Evolutionary conservation across 1,140 invertebrate species (phyloP).

Genomic region (Diachasma alloeum): DNA sequence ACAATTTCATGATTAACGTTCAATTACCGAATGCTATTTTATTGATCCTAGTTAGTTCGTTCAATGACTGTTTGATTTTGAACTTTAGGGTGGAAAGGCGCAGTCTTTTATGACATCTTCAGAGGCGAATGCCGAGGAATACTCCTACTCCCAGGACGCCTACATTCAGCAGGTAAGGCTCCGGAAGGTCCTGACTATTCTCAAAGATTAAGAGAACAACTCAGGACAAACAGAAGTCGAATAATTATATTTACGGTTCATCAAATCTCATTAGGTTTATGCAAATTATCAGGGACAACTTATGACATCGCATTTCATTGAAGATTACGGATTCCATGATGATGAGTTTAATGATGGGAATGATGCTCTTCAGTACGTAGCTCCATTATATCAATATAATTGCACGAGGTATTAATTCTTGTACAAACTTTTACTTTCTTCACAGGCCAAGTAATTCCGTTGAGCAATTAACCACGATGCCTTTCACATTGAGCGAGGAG

Average conservation of each 20-base stretch:
- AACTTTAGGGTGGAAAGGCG: slow-evolving; percentile 44
- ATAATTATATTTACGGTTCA: slow-evolving; percentile 9
- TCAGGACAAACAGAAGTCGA: background rate
- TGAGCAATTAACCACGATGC: slow-evolving; percentile 66
- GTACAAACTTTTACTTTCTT: slow-evolving; percentile 14
- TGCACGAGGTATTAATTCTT: background rate
- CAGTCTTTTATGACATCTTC: slow-evolving; percentile 57
- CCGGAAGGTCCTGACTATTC: slow-evolving; percentile 35
- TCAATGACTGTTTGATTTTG: slow-evolving; percentile 18
- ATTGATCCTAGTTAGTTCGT: too few relatives aligned
- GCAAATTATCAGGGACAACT: slow-evolving; percentile 70
- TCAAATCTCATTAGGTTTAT: slow-evolving; percentile 63
- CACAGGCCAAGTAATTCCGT: slow-evolving; percentile 59
- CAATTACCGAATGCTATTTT: too few relatives aligned
- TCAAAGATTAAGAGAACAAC: slow-evolving; percentile 25
- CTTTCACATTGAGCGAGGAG: slow-evolving; percentile 65
- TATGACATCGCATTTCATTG: slow-evolving; percentile 70
- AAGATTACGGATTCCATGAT: slow-evolving; percentile 73
- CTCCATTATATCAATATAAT: slow-evolving; percentile 17
- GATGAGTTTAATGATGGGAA: slow-evolving; percentile 74
- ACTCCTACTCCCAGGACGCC: slow-evolving; percentile 66
- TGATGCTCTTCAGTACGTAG: slow-evolving; percentile 65
- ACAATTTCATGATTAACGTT: too few relatives aligned
- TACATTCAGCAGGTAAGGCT: slow-evolving; percentile 67
- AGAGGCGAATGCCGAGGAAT: slow-evolving; percentile 68